These are phyloP conservation scores for Sinocyclocheilus anophthalmus DNA, from an alignment of 2,113 vertebrate species.

Conservation along the genomic window DNA sequence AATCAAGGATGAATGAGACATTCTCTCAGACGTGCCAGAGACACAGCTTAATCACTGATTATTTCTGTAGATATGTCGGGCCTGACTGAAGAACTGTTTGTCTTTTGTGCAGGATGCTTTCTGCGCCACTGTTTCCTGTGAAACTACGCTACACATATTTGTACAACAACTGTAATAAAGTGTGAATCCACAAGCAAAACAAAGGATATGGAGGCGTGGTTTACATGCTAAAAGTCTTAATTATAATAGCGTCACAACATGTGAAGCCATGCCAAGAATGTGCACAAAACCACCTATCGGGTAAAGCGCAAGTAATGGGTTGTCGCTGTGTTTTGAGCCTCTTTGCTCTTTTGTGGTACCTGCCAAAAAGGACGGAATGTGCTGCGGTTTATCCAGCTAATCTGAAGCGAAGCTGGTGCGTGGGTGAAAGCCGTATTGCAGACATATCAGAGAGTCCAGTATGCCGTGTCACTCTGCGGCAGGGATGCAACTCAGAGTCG, in stretches of 20 bases:
- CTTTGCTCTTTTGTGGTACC: neutral
- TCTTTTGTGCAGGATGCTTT: slow-evolving; percentile 17
- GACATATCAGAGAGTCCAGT: slow-evolving; percentile 15
- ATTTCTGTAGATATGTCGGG: neutral
- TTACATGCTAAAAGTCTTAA: neutral
- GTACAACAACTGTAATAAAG: neutral
- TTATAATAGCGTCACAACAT: neutral
- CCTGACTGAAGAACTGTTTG: slow-evolving; percentile 24
- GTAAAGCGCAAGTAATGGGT: neutral
- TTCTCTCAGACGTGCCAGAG: slow-evolving; percentile 28
- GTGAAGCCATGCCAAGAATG: neutral
- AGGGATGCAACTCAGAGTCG: slow-evolving; percentile 32
- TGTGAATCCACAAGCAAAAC: neutral
- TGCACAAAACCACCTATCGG: neutral
- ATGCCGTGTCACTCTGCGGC: neutral
- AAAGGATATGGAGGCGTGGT: neutral
- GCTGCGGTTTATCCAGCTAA: slow-evolving; percentile 22
- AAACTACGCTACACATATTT: neutral
- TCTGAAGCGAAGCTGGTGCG: slow-evolving; percentile 28
- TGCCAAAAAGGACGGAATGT: slow-evolving; percentile 25
- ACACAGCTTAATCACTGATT: slow-evolving; percentile 50
- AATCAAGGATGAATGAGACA: slow-evolving; percentile 41
- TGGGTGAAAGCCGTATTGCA: slow-evolving; percentile 31
- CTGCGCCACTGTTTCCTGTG: neutral
- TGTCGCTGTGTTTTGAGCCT: neutral